phyloP scores from a whole-genome alignment of 2,888 invertebrate species.

The Eulithis testata region DNA sequence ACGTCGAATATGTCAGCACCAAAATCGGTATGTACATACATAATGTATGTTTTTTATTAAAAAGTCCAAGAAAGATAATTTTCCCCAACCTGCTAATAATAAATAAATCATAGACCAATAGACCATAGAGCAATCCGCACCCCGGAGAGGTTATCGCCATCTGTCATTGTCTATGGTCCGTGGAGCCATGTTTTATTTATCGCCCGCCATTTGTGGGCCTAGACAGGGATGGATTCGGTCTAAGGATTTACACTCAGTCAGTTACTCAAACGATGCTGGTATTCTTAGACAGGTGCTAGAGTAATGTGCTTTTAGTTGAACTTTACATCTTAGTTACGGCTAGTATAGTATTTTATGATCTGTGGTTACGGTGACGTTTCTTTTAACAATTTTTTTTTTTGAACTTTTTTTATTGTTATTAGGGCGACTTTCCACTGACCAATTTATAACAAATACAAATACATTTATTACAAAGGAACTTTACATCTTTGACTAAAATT shows the following conservation, averaged over 20 bases:
- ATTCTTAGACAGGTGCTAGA: neutral
- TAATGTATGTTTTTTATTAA: neutral
- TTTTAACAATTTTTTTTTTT: no score
- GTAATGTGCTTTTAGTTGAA: no score
- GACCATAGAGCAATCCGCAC: conserved; percentile 28
- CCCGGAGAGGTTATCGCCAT: conserved; percentile 40
- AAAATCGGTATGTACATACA: no score
- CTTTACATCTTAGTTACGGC: no score
- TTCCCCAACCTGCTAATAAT: conserved; percentile 21
- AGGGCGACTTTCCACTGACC: no score
- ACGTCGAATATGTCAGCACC: no score
- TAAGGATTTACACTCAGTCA: conserved; percentile 17
- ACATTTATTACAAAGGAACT: no score
- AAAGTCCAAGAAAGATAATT: neutral
- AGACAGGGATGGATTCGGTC: conserved; percentile 30
- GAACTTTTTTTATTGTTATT: no score
- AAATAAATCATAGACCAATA: conserved; percentile 32
- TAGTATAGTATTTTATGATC: no score
- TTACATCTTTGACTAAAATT: no score
- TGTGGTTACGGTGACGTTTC: no score
- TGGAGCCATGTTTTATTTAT: conserved; percentile 41
- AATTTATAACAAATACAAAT: no score
- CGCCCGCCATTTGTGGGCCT: conserved; percentile 37
- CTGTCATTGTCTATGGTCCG: conserved; percentile 43
- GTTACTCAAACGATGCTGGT: neutral